These are phyloP conservation scores for Scolopax rusticola DNA, from an alignment of 2,797 vertebrate species.

Conservation along the genomic window DNA sequence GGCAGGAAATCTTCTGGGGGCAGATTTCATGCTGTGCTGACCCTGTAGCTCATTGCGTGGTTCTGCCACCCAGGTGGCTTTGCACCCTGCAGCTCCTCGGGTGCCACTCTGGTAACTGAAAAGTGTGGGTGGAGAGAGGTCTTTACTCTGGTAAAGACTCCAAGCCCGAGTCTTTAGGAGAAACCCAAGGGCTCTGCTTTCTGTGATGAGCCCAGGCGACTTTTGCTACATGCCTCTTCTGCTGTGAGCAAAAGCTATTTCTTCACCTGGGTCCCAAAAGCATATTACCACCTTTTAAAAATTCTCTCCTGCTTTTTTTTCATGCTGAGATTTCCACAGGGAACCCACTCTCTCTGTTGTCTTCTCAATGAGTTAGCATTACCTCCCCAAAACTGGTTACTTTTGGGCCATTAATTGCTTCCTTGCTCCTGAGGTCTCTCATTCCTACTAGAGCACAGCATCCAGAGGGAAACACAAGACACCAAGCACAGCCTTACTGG, in stretches of 20 bases:
- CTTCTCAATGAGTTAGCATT: background rate
- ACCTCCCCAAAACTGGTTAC: background rate
- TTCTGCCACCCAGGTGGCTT: too few relatives aligned
- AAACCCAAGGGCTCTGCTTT: too few relatives aligned
- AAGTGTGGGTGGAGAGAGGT: too few relatives aligned
- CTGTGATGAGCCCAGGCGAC: too few relatives aligned
- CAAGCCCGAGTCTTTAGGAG: too few relatives aligned
- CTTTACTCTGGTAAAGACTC: too few relatives aligned
- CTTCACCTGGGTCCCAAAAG: background rate
- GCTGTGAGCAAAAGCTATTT: too few relatives aligned
- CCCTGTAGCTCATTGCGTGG: too few relatives aligned
- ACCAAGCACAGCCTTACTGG: background rate
- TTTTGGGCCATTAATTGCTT: background rate
- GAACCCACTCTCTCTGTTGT: background rate
- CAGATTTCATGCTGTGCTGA: background rate
- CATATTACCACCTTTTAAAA: background rate
- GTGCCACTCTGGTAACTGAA: too few relatives aligned
- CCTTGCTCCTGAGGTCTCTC: background rate
- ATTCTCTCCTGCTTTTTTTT: background rate
- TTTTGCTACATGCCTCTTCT: too few relatives aligned
- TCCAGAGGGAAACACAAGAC: background rate
- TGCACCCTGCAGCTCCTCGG: too few relatives aligned
- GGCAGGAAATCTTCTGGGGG: fast-evolving
- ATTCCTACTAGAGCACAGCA: background rate
- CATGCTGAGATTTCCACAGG: background rate